Evolutionary conservation across 2,888 invertebrate genomes (phyloP).

Genomic region (Seladonia tumulorum): DNA sequence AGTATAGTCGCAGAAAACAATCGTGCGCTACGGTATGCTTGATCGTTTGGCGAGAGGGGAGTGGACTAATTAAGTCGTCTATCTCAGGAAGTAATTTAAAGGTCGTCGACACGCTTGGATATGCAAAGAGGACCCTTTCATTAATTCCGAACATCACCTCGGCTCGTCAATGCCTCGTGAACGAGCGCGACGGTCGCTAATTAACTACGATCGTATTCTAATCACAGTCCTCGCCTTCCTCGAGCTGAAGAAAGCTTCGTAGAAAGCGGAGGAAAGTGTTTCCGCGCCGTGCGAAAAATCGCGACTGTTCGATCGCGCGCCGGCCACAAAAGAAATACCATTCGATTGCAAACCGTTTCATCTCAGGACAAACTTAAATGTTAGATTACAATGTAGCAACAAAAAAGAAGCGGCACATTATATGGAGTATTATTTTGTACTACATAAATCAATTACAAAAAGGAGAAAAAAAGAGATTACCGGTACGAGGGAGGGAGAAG

Average conservation of each 20-base stretch:
- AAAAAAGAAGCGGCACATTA: conserved; percentile 17
- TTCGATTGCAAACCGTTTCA: conserved; percentile 33
- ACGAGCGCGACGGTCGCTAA: conserved; percentile 31
- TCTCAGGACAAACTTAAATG: conserved; percentile 31
- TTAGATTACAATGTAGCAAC: conserved; percentile 21
- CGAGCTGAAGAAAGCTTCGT: neutral
- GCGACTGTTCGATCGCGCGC: neutral
- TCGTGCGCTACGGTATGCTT: neutral
- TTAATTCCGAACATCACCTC: conserved; percentile 47
- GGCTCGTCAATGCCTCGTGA: conserved; percentile 18
- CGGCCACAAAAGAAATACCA: neutral
- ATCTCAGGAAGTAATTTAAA: conserved; percentile 46
- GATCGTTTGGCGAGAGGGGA: neutral
- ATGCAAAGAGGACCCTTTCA: conserved; percentile 33
- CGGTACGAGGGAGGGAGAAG: neutral
- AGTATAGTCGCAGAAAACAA: neutral
- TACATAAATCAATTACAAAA: conserved; percentile 28
- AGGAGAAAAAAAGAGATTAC: neutral
- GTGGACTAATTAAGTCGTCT: conserved; percentile 25
- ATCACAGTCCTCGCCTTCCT: conserved; percentile 21
- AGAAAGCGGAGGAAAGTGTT: neutral
- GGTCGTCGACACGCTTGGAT: conserved; percentile 31
- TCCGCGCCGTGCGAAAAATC: neutral
- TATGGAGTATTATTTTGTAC: conserved; percentile 43
- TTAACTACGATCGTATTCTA: conserved; percentile 51